A percentile compares a stretch with the other conserved stretches of the same genome.
phyloP scores from a whole-genome alignment of 2,888 invertebrate species.

The Pseudococcus jackbeardsleyi region DNA sequence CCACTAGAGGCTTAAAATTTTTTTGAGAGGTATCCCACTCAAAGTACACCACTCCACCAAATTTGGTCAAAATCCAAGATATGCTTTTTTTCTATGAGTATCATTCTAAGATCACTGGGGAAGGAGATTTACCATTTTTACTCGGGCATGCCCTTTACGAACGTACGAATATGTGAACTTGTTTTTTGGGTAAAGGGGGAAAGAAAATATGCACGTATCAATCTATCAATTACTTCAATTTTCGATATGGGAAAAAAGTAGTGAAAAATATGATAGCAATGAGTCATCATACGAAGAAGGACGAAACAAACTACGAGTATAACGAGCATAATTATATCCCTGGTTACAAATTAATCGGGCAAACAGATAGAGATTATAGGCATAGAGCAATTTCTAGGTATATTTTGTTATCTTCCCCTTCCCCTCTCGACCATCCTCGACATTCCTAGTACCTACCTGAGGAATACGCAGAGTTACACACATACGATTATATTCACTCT shows the following conservation, averaged over 20 bases:
- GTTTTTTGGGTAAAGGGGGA: neutral
- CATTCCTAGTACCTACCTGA: neutral
- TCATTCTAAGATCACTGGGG: too few relatives aligned
- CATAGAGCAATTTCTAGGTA: neutral
- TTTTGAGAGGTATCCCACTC: too few relatives aligned
- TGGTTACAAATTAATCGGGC: constrained; percentile 30
- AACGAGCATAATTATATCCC: neutral
- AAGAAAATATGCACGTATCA: neutral
- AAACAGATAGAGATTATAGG: neutral
- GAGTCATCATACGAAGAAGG: neutral
- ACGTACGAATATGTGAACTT: neutral
- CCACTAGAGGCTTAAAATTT: too few relatives aligned
- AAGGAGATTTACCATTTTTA: too few relatives aligned
- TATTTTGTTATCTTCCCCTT: neutral
- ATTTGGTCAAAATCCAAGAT: too few relatives aligned
- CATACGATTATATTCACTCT: neutral
- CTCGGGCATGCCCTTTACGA: too few relatives aligned
- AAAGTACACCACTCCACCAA: too few relatives aligned
- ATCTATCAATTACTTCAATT: constrained; percentile 3
- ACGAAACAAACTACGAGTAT: neutral
- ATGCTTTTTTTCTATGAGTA: too few relatives aligned
- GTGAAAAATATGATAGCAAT: neutral
- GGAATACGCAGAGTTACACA: neutral
- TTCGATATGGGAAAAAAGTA: neutral
- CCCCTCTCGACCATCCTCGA: neutral